Conservation (phyloP, 2,888 invertebrate genomes). For the Campoplex capitator region DNA sequence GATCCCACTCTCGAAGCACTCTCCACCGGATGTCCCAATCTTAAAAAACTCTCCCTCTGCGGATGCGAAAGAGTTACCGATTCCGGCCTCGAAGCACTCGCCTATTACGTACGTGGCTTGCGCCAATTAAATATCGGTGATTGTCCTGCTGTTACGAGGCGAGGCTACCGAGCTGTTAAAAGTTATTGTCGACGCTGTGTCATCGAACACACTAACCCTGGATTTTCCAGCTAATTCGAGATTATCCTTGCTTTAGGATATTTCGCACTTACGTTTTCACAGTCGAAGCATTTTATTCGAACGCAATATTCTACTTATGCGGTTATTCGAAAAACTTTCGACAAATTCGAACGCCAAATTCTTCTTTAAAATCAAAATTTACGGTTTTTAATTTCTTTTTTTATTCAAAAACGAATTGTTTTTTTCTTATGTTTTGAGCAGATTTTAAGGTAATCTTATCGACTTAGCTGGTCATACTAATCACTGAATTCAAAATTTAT, state of each 20-base stretch:
- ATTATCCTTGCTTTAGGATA: not conserved
- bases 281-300: not conserved
- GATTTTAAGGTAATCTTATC: not conserved
- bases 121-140: slow-evolving; percentile 97
- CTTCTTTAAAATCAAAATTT: not conserved
- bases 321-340: not conserved
- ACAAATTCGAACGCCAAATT: not conserved
- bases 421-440: not conserved
- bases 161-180: slow-evolving; percentile 96
- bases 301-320: not conserved
- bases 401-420: not conserved
- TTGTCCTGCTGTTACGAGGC: slow-evolving; percentile 92
- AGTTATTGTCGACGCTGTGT: slow-evolving; percentile 96
- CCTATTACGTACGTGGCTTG: slow-evolving; percentile 95
- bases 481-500: too few species aligned
- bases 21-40: slow-evolving; percentile 95
- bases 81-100: slow-evolving; percentile 94
- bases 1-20: slow-evolving; percentile 94
- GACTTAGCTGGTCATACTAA: too few species aligned
- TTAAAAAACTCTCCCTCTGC: slow-evolving; percentile 95
- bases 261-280: not conserved
- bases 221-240: slow-evolving; percentile 88
- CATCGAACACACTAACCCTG: slow-evolving; percentile 98
- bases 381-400: too few species aligned
- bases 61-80: slow-evolving; percentile 97